Evolutionary conservation across 2,888 invertebrate genomes (phyloP), one percentile per base, ranked within the genome.

Genomic region (Tuta absoluta): DNA sequence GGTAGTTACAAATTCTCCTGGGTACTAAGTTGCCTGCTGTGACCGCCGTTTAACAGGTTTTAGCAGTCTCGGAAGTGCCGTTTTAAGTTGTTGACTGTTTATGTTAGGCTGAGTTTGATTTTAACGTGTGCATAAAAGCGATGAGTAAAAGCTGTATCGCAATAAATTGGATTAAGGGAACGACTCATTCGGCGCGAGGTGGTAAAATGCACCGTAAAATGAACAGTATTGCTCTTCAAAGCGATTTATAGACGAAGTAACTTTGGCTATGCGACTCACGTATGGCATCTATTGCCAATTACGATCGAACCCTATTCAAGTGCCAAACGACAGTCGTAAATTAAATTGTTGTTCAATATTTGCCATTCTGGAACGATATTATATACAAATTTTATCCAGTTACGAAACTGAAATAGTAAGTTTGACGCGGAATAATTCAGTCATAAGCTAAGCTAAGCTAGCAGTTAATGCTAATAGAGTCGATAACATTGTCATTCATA

Each of bases 211-310:
- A 60, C 4, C 24, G 45, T 60, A 60, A 45, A 60, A 5, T 23
- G 60, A 45, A 33, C 33, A 33, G 45, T 60, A 60, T 24, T 5
- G 45, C 45, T 45, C 23, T 24, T 60, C 60, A 60, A 60, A 17
- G n/a, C 17, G 1, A 17, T 28, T 33, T 56, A 28, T 24, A 17
- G 56, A 53, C 53, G 28, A 33, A 53, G 23, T 53, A 10, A 23
- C 51, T 53, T 33, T 10, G 10, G 56, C 56, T 33, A 24, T 33
- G 56, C 56, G 56, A n/a, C 33, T 56, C 56, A 33, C 56, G 56
- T 56, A 56, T 28, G 28, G 53, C 53, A 14, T 23, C 56, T 23
- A 23, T 53, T 23, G 56, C n/a, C 56, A 56, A 56, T 56, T 56
- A 56, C 33, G 56, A 33, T 51, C 51, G 51, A 51, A 23, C 19